Conservation (phyloP, 2,888 invertebrate species). For the Pachydiplax longipennis region DNA sequence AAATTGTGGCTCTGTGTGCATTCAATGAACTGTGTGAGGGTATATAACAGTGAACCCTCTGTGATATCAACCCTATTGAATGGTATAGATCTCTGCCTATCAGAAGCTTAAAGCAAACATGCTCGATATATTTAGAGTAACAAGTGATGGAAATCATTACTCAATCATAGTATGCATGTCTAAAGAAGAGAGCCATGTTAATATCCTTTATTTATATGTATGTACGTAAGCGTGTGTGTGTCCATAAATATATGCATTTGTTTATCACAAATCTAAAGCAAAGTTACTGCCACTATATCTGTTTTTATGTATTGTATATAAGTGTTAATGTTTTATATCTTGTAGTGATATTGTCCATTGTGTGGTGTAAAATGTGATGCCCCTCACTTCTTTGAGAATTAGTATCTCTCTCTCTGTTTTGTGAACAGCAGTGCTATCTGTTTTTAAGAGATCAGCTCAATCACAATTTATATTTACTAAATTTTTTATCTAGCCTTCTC, state of each 20-base stretch:
- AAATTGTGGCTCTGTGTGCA: neutral
- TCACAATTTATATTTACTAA: neutral
- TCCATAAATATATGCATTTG: neutral
- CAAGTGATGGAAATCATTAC: no score
- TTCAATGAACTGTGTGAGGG: neutral
- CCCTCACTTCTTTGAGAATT: constrained; percentile 13
- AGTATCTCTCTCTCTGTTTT: constrained; percentile 3
- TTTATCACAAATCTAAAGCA: neutral
- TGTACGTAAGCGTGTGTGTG: no score
- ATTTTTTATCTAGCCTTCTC: no score
- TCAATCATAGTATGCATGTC: no score
- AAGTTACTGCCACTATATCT: constrained; percentile 29
- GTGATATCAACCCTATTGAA: constrained; percentile 15
- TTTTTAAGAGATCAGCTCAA: neutral
- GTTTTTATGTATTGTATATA: constrained; percentile 32
- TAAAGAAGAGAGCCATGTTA: no score
- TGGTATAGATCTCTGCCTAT: constrained; percentile 16
- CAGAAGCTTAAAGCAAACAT: constrained; percentile 3
- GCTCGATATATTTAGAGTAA: neutral
- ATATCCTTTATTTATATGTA: no score
- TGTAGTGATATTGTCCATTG: constrained; percentile 29
- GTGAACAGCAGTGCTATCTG: no score
- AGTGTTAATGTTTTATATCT: constrained; percentile 25
- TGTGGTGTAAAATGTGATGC: neutral
- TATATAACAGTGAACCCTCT: neutral